A percentile compares a stretch with the other conserved stretches of the same genome.
These are phyloP conservation scores for Nymphalis io DNA, from an alignment of 1,140 invertebrate species.

Conservation along the genomic window DNA sequence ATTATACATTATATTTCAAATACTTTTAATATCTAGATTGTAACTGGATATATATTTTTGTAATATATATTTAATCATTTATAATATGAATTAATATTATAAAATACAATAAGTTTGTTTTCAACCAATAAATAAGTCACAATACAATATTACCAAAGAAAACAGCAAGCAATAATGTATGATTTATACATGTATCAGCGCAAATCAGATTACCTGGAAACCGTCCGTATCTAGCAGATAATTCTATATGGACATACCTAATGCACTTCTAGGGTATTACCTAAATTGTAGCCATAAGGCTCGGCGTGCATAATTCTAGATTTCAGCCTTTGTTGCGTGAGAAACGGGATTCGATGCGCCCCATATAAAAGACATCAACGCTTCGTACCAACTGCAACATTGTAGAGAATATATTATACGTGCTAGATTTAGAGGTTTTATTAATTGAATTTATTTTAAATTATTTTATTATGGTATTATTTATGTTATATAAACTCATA, in stretches of 20 bases:
- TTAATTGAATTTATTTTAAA: background rate
- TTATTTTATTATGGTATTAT: background rate
- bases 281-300: slow-evolving; percentile 28
- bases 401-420: background rate
- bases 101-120: background rate
- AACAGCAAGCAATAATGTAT: slow-evolving; percentile 4
- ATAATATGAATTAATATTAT: background rate
- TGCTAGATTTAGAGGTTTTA: background rate
- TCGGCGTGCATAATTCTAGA: slow-evolving; percentile 36
- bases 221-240: slow-evolving; percentile 24
- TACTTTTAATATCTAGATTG: too few relatives aligned
- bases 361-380: slow-evolving; percentile 64
- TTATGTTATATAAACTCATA: background rate
- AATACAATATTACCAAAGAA: background rate
- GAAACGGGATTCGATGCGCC: slow-evolving; percentile 40
- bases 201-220: slow-evolving; percentile 25
- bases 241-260: slow-evolving; percentile 23
- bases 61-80: too few relatives aligned
- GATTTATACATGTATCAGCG: slow-evolving; percentile 8
- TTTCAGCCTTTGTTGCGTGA: slow-evolving; percentile 36
- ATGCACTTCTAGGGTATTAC: slow-evolving; percentile 33
- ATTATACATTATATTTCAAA: too few relatives aligned
- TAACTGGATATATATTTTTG: too few relatives aligned
- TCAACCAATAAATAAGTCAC: background rate
- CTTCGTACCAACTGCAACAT: slow-evolving; percentile 12